Evolutionary conservation across 2,113 vertebrate genomes (phyloP), one percentile per base, ranked within the genome.

Genomic region (Hoplias malabaricus): DNA sequence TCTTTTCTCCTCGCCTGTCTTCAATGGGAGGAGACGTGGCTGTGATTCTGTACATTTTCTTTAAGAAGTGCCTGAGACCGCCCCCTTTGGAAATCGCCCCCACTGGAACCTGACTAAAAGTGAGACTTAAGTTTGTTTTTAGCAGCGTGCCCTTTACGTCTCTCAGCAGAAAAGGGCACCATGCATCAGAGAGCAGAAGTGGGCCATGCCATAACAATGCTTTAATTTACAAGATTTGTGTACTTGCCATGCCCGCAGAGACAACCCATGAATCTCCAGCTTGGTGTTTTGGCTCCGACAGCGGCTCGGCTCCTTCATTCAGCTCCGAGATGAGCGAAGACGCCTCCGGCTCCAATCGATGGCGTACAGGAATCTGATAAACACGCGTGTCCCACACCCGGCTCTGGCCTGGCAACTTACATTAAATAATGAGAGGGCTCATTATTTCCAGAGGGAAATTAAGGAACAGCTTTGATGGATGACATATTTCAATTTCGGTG

Each of bases 181-280:
- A 9, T 65, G 80, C 21, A 5, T 82, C 72, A 57, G 57, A 67
- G 56, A 75, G 40, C 62, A 84, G 65, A 87, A 86, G 76, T 86
- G 84, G 85, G 86, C 70, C 85, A 85, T 68, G 83, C 83, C 76
- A 77, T 75, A 86, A 83, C 82, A 85, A 80, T 72, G 80, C 82
- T 81, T 85, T 87, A 82, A 86, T 86, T 87, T 86, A 85, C 73
- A 87, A 87, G 86, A 90, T 87, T 83, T 86, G 87, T 89, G 89
- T 83, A 82, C 75, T 82, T 82, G 87, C 83, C 85, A 85, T 6
- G 29, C 42, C 61, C 40, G 11, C 27, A 16, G 25, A 80, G 73
- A 87, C 84, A 82, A 81, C 74, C 84, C 57, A 84, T 86, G 85
- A 66, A 87, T 89, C 85, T 86, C 66, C 40, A 53, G n/a, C n/a